Evolutionary conservation across 2,797 vertebrate species (phyloP).

Genomic region (Erpetoichthys calabaricus): DNA sequence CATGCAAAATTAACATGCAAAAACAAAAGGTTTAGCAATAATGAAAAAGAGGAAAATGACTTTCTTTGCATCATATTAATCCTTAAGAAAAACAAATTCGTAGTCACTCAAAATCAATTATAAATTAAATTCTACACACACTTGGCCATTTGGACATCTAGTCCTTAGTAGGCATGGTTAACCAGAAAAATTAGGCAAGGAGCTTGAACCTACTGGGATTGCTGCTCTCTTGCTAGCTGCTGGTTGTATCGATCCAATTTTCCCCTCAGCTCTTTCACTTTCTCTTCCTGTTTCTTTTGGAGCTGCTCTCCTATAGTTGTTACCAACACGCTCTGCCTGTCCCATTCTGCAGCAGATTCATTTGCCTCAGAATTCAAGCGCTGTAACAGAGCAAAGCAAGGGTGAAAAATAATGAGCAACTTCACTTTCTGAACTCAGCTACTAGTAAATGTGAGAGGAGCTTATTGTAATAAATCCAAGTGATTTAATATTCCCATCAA

Average conservation of each 20-base stretch:
- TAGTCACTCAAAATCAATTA: too few relatives aligned
- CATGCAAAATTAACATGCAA: too few relatives aligned
- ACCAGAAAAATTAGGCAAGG: too few relatives aligned
- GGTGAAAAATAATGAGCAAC: slow-evolving; percentile 5
- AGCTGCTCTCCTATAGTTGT: slow-evolving; percentile 29
- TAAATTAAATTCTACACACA: too few relatives aligned
- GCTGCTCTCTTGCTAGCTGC: slow-evolving; percentile 48
- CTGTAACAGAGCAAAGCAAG: slow-evolving; percentile 21
- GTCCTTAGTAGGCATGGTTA: not conserved
- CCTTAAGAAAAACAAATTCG: too few relatives aligned
- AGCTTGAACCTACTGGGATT: slow-evolving; percentile 32
- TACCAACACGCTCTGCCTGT: slow-evolving; percentile 27
- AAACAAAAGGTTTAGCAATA: too few relatives aligned
- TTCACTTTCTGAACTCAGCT: not conserved
- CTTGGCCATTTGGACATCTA: too few relatives aligned
- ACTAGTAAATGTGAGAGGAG: not conserved
- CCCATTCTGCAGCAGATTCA: slow-evolving; percentile 28
- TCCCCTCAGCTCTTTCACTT: slow-evolving; percentile 33
- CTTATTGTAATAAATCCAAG: not conserved
- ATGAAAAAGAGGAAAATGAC: too few relatives aligned
- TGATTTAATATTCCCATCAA: too few relatives aligned
- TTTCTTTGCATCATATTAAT: too few relatives aligned
- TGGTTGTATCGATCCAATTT: slow-evolving; percentile 36
- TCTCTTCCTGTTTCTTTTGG: slow-evolving; percentile 25
- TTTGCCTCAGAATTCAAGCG: slow-evolving; percentile 32